phyloP scores from a whole-genome alignment of 2,113 vertebrate species.

The Heliornis fulica region DNA sequence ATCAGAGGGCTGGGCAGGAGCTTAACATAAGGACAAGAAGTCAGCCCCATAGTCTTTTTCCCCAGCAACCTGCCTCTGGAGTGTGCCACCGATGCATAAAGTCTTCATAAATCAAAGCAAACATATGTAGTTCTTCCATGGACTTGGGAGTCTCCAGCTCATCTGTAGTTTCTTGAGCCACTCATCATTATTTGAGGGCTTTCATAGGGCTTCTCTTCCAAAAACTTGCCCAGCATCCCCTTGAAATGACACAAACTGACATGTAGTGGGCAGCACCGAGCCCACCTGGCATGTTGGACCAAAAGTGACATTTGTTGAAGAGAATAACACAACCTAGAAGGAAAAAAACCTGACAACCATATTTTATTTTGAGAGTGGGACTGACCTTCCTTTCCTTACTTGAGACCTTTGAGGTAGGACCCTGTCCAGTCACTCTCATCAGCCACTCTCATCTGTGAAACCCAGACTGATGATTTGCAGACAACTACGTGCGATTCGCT shows the following conservation, averaged over 20 bases:
- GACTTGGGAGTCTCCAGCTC: neutral
- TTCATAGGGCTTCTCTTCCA: neutral
- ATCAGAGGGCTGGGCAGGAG: neutral
- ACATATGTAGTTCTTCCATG: neutral
- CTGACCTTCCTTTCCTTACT: neutral
- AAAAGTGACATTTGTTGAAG: neutral
- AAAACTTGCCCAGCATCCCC: neutral
- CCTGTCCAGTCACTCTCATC: neutral
- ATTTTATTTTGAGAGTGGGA: neutral
- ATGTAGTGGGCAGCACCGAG: neutral
- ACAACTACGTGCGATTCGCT: neutral
- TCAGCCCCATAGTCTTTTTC: neutral
- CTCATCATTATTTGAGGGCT: neutral
- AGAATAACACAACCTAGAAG: neutral
- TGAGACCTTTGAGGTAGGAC: neutral
- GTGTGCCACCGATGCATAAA: neutral
- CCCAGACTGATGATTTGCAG: neutral
- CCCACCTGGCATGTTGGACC: neutral
- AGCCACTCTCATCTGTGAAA: neutral
- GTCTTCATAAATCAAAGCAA: neutral
- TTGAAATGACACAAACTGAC: neutral
- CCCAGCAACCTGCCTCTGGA: neutral
- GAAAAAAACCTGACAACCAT: neutral
- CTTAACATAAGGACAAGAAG: neutral
- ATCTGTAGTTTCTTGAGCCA: neutral